Evolutionary conservation across 2,888 invertebrate species (phyloP), one percentile per base, ranked within the genome.

Genomic region (Ormyrus rosae): DNA sequence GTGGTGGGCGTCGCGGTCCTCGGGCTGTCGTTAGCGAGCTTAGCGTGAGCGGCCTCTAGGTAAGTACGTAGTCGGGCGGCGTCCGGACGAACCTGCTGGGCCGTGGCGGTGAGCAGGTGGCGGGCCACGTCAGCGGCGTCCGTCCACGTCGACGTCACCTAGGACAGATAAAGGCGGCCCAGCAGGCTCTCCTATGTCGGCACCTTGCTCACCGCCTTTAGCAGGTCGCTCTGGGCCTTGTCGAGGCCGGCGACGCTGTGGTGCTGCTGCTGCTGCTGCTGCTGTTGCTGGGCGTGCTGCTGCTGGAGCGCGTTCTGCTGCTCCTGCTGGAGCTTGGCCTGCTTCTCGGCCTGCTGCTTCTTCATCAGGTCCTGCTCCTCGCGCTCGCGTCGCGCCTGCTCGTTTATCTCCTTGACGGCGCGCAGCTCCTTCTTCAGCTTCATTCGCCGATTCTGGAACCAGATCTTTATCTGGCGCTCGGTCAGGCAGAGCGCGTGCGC

Each of bases 381-480:
- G 76, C 97, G 93, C 89, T 97, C 97, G 85, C 97, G 93, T 88
- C 97, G 94, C 83, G 97, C 97, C 87, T 97, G 97, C 90, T 97
- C 97, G 92, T 97, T 97, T 88, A 97, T 97, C 92, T 98, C 98
- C 90, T 98, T 97, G 72, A 98, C 97, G 69, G 97, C 97, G 87
- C 98, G 94, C 86, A 98, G 92, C 91, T 98, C 98, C 89, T 98
- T 98, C 94, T 98, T 98, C 92, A 97, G 93, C 91, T 98, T 98
- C 98, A 98, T 98, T 89, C 98, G 95, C 86, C 98, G 94, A 91
- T 98, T 98, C 92, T 98, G 98, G 93, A 98, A 97, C 97, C 97
- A 97, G 91, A 97, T 98, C 93, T 98, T 98, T 90, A 98, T 98
- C 93, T 98, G 98, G 88, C 98, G 93, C 92, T 98, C 98, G 86